Evolutionary conservation across 2,113 vertebrate genomes (phyloP), one percentile per base, ranked within the genome.

Genomic region (Callipepla californica): DNA sequence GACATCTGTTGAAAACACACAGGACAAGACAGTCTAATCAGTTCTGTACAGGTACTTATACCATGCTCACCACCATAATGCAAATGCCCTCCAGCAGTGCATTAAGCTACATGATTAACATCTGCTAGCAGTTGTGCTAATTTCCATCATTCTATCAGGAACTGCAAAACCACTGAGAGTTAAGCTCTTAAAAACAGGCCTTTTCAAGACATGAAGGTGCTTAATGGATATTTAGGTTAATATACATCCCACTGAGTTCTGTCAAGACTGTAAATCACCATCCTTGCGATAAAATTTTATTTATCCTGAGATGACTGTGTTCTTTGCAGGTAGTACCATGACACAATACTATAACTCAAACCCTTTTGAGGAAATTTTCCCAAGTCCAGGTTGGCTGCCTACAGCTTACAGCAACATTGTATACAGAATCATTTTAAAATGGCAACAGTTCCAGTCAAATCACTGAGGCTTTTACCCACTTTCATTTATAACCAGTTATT

Each of bases 61-160:
- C 89, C 80, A 73, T 25, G 70, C 66, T 85, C 73, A 79, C 70
- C n/a, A 87, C 57, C 51, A 58, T 66, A 94, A 96, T 47, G 89
- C 0, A 5, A 90, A 95, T 79, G 78, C 80, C 91, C 78, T 96
- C 94, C 92, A 96, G 87, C 95, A 95, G 84, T 85, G 94, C 94
- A 91, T 94, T 95, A 92, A 96, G 53, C 92, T 85, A 86, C 91
- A 89, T 94, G 92, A 96, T 94, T 92, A 94, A 96, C 94, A 94
- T 93, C 96, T 96, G 94, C 80, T 93, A 73, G 45, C 19, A 61
- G 74, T 48, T 87, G 83, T 69, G 62, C 81, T 95, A 69, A 91
- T 94, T 94, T 93, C 80, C 45, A 50, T 90, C 77, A 78, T 81
- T 87, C 72, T 80, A 93, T 59, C 65, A 65, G 55, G 48, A 48